Percentiles rank a stretch among this genome's conserved stretches.
Evolutionary conservation across 2,113 vertebrate species (phyloP).

Genomic region (Entelurus aequoreus): DNA sequence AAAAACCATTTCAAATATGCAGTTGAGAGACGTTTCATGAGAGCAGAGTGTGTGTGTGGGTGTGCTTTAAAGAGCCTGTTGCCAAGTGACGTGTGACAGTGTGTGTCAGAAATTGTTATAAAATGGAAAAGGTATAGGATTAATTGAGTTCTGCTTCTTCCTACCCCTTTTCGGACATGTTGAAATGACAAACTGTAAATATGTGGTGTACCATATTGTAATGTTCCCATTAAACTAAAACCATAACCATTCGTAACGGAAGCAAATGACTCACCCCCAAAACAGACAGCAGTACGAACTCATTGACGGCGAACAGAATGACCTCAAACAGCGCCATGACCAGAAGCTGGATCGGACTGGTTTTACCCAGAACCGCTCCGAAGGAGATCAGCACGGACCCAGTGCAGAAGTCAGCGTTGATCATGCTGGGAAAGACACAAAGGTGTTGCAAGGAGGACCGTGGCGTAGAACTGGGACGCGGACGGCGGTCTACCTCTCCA

Average conservation of each 20-base stretch:
- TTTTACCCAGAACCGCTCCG: constrained; percentile 82
- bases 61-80: too few species aligned
- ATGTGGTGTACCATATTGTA: too few species aligned
- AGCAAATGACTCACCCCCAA: constrained; percentile 71
- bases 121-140: too few species aligned
- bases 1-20: too few species aligned
- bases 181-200: too few species aligned
- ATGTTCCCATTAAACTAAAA: too few species aligned
- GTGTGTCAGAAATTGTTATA: too few species aligned
- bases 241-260: neutral
- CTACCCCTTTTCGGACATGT: too few species aligned
- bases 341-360: constrained; percentile 81
- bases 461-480: neutral
- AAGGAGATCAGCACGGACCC: constrained; percentile 83
- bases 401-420: constrained; percentile 86
- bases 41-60: too few species aligned
- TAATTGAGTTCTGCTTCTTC: too few species aligned
- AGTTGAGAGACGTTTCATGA: too few species aligned
- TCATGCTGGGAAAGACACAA: constrained; percentile 73
- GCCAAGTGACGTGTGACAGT: too few species aligned
- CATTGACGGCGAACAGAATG: constrained; percentile 77
- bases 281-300: constrained; percentile 74
- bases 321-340: constrained; percentile 84
- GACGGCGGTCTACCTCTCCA: constrained; percentile 74
- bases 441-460: neutral